Conservation (phyloP, 1,140 invertebrate species). For the Nephila pilipes region DNA sequence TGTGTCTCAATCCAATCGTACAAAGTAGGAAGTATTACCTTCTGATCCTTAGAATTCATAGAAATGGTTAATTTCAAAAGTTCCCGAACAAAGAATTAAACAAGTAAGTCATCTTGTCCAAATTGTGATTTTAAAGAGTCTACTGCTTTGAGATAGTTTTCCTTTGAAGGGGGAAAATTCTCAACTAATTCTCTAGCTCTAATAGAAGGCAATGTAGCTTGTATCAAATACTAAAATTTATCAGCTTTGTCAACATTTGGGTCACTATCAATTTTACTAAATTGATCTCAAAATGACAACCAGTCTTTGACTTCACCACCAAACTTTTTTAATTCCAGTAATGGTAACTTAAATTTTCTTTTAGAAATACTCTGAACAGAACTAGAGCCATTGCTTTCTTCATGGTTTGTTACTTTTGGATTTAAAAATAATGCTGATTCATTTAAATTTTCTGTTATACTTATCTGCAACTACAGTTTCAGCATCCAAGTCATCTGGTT, state of each 20-base stretch:
- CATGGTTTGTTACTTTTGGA: too few species aligned
- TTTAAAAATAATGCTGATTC: too few species aligned
- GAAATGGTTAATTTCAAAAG: constrained; percentile 52
- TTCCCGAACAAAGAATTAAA: too few species aligned
- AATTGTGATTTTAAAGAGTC: too few species aligned
- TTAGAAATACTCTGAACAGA: neutral
- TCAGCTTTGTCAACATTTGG: neutral
- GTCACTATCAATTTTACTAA: too few species aligned
- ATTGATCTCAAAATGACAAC: too few species aligned
- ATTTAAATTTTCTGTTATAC: too few species aligned
- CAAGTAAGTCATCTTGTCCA: constrained; percentile 75
- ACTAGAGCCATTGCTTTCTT: neutral
- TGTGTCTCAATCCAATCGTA: neutral
- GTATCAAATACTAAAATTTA: constrained; percentile 57
- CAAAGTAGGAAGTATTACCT: neutral
- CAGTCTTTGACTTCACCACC: too few species aligned
- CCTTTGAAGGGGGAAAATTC: constrained; percentile 70
- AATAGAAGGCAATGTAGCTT: neutral
- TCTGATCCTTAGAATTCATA: neutral
- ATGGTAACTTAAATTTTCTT: too few species aligned
- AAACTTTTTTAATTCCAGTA: too few species aligned
- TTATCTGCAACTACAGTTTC: too few species aligned
- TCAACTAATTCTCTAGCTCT: constrained; percentile 74
- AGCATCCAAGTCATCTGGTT: too few species aligned
- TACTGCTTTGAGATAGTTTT: constrained; percentile 77